These are phyloP conservation scores for Dasypolia templi DNA, from an alignment of 2,888 invertebrate genomes.

Conservation along the genomic window DNA sequence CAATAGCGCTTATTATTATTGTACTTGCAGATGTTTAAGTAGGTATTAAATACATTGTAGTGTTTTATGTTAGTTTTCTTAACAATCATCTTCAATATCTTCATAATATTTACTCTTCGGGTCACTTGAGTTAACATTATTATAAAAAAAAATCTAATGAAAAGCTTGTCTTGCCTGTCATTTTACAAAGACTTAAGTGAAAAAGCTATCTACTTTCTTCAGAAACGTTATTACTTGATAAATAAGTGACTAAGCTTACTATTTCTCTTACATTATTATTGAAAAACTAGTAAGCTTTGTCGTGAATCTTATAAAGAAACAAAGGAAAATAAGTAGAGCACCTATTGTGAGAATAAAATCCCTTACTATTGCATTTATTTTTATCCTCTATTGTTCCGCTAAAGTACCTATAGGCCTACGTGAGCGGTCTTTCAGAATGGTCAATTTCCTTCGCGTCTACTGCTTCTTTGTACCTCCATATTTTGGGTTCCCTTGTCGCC, in stretches of 20 bases:
- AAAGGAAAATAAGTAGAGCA: slow-evolving; percentile 36
- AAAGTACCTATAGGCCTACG: slow-evolving; percentile 20
- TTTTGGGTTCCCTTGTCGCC: slow-evolving; percentile 64
- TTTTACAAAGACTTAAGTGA: slow-evolving; percentile 2
- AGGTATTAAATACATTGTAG: background rate
- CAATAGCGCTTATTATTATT: slow-evolving; percentile 4
- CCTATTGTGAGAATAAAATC: slow-evolving; percentile 14
- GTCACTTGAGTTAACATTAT: background rate
- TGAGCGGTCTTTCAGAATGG: slow-evolving; percentile 43
- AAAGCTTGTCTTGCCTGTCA: slow-evolving; percentile 8
- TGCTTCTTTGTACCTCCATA: slow-evolving; percentile 55
- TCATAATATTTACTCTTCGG: background rate
- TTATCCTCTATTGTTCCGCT: slow-evolving; percentile 40
- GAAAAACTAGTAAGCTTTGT: slow-evolving; percentile 8
- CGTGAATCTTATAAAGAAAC: slow-evolving; percentile 15
- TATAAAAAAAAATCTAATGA: background rate
- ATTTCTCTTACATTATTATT: slow-evolving; percentile 20
- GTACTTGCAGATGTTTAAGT: slow-evolving; percentile 13
- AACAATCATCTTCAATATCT: background rate
- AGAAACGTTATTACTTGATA: slow-evolving; percentile 2
- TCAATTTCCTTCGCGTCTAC: slow-evolving; percentile 38
- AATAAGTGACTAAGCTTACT: slow-evolving; percentile 3
- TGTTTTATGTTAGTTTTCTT: background rate
- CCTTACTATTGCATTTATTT: slow-evolving; percentile 52
- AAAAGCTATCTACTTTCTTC: background rate